Base-by-base conservation (phyloP, 2,797 vertebrate species). In the Lagocephalus sceleratus region DNA sequence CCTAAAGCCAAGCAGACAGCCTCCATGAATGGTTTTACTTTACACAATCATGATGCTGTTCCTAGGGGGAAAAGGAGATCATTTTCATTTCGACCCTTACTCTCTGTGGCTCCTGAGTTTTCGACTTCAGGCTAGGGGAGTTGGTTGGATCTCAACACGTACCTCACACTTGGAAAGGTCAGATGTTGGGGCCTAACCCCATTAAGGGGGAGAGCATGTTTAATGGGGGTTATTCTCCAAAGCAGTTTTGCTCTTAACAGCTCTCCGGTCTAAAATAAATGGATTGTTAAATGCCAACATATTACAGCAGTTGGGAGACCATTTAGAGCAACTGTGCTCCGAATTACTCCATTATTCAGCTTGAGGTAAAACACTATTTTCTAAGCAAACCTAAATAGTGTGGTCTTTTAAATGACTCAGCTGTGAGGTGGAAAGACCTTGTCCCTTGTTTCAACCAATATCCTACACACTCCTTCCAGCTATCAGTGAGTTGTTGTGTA, bases 261-360 rank as follows among this genome's bases (percentile, higher is more conserved):
- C 15, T 16, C 63, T 16, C 63, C 64, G 60, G 59, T 53, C 58
- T 73, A 66, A 85, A 80, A 86, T 73, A 68, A 90, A 84, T 75
- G 71, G 79, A 81, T 76, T 81, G 81, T 84, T 90, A 87, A 90
- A 85, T 77, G 84, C 78, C 84, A 88, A 84, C 86, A 91, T 82
- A 85, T 87, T 80, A 90, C 75, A 76, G 73, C 47, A 45, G 79
- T 81, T 78, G 71, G 63, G 66, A 73, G 71, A 85, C 74, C 68
- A 78, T 83, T 86, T 81, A 73, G 78, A 87, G 72, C 64, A 68
- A 74, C 71, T 61, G 73, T 41, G 44, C 68, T 54, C 25, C 29
- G 11, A 29, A 29, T 29, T 9, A 29, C 29, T 29, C 8, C 5
- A 29, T 29, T 29, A 29, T 82, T 82, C 47, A 38, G 70, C 76